Conservation (phyloP, 2,888 invertebrate genomes). For the Yponomeuta sedellus region DNA sequence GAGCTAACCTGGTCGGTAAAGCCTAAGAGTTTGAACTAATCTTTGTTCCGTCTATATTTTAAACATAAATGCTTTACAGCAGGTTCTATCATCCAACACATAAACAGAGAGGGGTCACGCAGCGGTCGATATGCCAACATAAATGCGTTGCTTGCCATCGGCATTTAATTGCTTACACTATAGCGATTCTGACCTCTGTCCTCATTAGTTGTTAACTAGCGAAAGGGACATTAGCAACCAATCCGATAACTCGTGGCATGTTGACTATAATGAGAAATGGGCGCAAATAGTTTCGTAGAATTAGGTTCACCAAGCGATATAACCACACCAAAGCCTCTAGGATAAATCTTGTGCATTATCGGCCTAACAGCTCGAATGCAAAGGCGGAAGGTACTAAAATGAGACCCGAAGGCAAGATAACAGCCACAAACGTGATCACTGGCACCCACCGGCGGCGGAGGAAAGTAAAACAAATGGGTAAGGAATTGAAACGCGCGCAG, state of each 20-base stretch:
- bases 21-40: too few species aligned
- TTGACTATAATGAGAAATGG: background rate
- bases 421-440: constrained; percentile 30
- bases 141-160: background rate
- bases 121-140: background rate
- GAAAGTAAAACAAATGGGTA: constrained; percentile 29
- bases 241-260: background rate
- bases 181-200: background rate
- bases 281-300: background rate
- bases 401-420: constrained; percentile 24
- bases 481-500: constrained; percentile 30
- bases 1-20: too few species aligned
- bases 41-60: too few species aligned
- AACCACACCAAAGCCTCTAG: background rate
- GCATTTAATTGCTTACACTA: background rate
- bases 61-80: background rate
- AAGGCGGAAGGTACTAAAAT: constrained; percentile 19
- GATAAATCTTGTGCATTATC: background rate
- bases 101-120: background rate
- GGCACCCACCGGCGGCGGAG: constrained; percentile 19
- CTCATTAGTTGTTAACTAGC: background rate
- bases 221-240: background rate
- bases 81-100: background rate
- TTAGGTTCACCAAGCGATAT: background rate
- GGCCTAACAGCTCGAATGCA: background rate